These are phyloP conservation scores for Ceyx melanurus DNA, from an alignment of 2,113 vertebrate genomes.

Conservation along the genomic window DNA sequence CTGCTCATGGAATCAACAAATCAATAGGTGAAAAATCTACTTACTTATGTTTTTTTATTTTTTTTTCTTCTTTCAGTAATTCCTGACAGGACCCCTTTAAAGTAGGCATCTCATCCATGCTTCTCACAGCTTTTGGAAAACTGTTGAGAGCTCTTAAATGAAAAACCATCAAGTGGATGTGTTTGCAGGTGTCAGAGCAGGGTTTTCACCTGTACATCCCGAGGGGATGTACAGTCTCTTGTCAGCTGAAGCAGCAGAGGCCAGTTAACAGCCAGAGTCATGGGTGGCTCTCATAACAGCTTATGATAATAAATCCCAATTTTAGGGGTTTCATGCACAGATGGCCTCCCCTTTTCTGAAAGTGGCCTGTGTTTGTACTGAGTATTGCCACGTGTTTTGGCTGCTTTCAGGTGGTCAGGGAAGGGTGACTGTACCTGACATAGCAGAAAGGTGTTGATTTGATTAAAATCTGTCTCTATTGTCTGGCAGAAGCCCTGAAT, in stretches of 20 bases:
- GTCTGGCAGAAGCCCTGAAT: slow-evolving; percentile 8
- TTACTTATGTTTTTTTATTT: background rate
- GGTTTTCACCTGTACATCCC: background rate
- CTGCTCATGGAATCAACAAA: background rate
- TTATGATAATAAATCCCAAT: background rate
- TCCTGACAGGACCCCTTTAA: background rate
- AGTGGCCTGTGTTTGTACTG: background rate
- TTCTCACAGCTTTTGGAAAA: background rate
- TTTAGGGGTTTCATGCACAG: background rate
- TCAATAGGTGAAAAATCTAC: background rate
- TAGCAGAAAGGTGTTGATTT: slow-evolving; percentile 49
- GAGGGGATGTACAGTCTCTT: background rate
- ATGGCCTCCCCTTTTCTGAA: background rate
- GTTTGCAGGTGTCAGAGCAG: fast-evolving
- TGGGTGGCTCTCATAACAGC: background rate
- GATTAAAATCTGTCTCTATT: slow-evolving; percentile 42
- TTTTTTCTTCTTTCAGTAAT: background rate
- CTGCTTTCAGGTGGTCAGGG: background rate
- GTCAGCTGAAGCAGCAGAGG: background rate
- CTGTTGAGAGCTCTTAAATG: background rate
- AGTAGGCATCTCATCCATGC: background rate
- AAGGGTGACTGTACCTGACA: slow-evolving; percentile 11
- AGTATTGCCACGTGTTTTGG: fast-evolving
- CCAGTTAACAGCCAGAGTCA: background rate
- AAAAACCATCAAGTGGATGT: background rate